These are phyloP conservation scores for Scleropages formosus DNA, from an alignment of 2,797 vertebrate species.

Conservation along the genomic window DNA sequence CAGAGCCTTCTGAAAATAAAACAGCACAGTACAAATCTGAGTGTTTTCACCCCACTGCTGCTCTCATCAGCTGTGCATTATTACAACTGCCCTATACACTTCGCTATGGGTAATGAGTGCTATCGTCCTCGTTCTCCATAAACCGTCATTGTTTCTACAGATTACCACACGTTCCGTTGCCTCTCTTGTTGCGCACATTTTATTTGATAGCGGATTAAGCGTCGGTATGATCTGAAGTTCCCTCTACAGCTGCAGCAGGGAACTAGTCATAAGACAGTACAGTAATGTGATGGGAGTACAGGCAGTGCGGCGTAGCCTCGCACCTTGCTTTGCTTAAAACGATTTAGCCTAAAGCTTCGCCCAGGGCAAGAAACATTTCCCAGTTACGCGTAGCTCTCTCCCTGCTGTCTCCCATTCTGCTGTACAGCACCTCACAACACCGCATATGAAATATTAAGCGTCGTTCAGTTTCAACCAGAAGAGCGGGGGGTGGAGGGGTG, in stretches of 20 bases:
- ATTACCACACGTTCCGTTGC: not conserved
- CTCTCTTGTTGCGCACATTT: conserved; percentile 2
- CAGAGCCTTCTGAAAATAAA: too few species aligned
- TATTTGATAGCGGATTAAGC: conserved; percentile 21
- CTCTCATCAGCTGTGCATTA: not conserved
- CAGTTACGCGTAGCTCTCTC: conserved; percentile 69
- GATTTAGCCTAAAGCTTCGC: conserved; percentile 65
- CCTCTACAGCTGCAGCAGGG: conserved; percentile 19
- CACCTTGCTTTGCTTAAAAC: conserved; percentile 50
- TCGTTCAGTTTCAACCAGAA: conserved; percentile 22
- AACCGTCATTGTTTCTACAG: conserved; percentile 4
- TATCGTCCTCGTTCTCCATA: not conserved
- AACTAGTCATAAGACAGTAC: conserved; percentile 30
- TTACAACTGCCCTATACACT: not conserved
- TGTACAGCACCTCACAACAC: conserved; percentile 16
- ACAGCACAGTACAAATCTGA: too few species aligned
- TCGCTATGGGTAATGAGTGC: conserved; percentile 8
- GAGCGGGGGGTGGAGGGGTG: too few species aligned
- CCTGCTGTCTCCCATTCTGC: conserved; percentile 46
- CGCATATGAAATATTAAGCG: conserved; percentile 28
- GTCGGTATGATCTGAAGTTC: conserved; percentile 24
- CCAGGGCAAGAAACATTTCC: conserved; percentile 64
- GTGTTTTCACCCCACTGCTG: too few species aligned
- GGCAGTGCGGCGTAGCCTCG: conserved; percentile 6
- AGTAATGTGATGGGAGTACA: conserved; percentile 21